A percentile compares a stretch with the other conserved stretches of the same genome.
These are phyloP conservation scores for Escarpia spicata DNA, from an alignment of 2,888 invertebrate species.

Conservation along the genomic window DNA sequence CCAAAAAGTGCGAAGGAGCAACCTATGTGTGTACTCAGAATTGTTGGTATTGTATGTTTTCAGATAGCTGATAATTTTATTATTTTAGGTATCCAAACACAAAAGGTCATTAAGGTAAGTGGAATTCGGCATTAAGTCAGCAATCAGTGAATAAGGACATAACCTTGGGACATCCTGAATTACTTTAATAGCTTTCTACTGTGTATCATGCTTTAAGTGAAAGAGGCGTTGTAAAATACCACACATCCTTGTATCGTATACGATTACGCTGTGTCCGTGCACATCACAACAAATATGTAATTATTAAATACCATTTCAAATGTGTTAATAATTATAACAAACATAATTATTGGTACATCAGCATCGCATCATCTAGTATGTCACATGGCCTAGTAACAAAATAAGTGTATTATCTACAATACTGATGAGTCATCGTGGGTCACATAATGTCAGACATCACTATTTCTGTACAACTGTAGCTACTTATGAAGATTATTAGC, in stretches of 20 bases:
- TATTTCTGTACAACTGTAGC: background rate
- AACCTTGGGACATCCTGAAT: too few species aligned
- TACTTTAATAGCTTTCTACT: too few species aligned
- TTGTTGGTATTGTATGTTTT: too few species aligned
- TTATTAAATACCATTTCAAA: background rate
- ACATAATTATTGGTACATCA: background rate
- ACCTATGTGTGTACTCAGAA: too few species aligned
- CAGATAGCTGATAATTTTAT: too few species aligned
- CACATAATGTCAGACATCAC: background rate
- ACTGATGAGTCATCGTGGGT: background rate
- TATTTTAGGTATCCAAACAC: too few species aligned
- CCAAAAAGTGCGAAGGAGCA: too few species aligned
- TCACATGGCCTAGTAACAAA: background rate
- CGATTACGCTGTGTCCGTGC: background rate
- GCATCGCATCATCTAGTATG: background rate
- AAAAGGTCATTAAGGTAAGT: too few species aligned
- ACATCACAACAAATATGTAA: background rate
- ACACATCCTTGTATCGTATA: background rate
- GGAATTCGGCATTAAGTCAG: too few species aligned
- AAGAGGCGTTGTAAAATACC: background rate
- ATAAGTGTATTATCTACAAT: background rate
- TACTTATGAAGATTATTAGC: background rate
- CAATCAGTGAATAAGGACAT: too few species aligned
- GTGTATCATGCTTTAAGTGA: background rate
- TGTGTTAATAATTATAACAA: background rate